phyloP scores from a whole-genome alignment of 1,140 invertebrate genomes.

The Bombus cullumanus region DNA sequence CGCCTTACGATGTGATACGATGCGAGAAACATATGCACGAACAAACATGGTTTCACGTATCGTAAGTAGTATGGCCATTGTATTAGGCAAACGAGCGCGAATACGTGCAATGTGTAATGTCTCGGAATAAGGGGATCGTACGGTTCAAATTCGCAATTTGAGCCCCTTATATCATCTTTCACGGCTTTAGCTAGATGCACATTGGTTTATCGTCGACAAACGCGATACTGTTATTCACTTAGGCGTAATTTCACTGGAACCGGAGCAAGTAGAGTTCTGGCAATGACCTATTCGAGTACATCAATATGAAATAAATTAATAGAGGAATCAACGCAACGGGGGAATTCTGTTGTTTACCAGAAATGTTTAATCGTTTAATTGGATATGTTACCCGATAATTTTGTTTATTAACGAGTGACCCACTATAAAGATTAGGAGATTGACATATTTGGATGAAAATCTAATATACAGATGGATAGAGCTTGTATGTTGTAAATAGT shows the following conservation, averaged over 20 bases:
- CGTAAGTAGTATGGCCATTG: slow-evolving; percentile 47
- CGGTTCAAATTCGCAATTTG: slow-evolving; percentile 59
- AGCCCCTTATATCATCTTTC: slow-evolving; percentile 35
- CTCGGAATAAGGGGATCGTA: slow-evolving; percentile 38
- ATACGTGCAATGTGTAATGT: slow-evolving; percentile 56
- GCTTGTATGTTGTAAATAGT: no score
- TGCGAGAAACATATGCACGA: background rate
- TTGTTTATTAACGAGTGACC: no score
- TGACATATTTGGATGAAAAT: no score
- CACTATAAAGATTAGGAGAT: no score
- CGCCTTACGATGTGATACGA: slow-evolving; percentile 11
- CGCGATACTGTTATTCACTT: slow-evolving; percentile 25
- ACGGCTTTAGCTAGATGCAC: background rate
- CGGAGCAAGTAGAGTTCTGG: background rate
- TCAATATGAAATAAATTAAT: background rate
- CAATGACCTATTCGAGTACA: background rate
- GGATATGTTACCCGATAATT: no score
- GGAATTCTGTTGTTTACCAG: background rate
- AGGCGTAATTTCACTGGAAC: slow-evolving; percentile 10
- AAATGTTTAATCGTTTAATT: background rate
- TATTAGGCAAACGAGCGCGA: slow-evolving; percentile 55
- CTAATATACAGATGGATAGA: no score
- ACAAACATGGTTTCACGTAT: slow-evolving; percentile 43
- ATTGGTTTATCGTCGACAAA: slow-evolving; percentile 23
- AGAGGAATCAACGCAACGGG: background rate